Percentiles rank a stretch among this genome's conserved stretches.
phyloP scores from a whole-genome alignment of 2,797 vertebrate genomes.

The Mus caroli region DNA sequence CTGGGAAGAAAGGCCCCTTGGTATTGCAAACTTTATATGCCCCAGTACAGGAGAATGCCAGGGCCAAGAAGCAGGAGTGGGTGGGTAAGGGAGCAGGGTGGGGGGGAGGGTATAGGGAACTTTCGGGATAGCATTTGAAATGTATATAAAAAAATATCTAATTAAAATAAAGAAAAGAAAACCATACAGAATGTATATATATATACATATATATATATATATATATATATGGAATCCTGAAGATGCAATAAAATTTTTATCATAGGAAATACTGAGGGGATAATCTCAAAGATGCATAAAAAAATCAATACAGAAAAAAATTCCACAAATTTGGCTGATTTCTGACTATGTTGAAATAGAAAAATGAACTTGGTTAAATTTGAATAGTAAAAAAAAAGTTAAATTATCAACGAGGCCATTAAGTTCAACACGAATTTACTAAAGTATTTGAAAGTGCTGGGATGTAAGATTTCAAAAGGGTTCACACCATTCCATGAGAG shows the following conservation, averaged over 20 bases:
- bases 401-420: not conserved
- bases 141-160: too few relatives aligned
- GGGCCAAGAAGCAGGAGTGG: too few relatives aligned
- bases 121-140: too few relatives aligned
- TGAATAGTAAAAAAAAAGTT: not conserved
- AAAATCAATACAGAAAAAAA: not conserved
- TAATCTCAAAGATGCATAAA: not conserved
- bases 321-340: not conserved
- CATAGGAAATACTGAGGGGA: not conserved
- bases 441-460: not conserved
- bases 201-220: too few relatives aligned
- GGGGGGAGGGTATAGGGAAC: too few relatives aligned
- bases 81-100: too few relatives aligned
- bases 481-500: not conserved
- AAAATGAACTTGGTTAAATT: not conserved
- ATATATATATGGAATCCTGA: too few relatives aligned
- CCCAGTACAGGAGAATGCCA: too few relatives aligned
- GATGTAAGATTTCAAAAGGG: not conserved
- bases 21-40: too few relatives aligned
- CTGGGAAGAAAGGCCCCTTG: too few relatives aligned
- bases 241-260: not conserved
- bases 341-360: not conserved
- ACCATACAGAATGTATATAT: too few relatives aligned
- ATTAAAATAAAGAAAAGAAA: too few relatives aligned
- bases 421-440: not conserved